Evolutionary conservation across 2,797 vertebrate genomes (phyloP).

Genomic region (Cynopterus sphinx): DNA sequence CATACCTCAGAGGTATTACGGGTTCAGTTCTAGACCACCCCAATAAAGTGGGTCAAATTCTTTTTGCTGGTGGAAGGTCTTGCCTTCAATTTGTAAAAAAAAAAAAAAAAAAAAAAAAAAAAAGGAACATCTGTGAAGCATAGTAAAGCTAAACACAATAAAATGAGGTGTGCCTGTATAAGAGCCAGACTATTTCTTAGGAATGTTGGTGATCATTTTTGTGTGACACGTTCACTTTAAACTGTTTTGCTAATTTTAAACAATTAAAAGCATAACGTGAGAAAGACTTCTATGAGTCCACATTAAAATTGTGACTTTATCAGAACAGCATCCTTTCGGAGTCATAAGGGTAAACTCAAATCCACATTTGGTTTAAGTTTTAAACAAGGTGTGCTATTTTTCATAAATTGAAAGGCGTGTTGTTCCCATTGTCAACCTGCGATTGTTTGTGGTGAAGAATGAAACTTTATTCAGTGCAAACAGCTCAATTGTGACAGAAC

Average conservation of each 20-base stretch:
- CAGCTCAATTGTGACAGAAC: no score
- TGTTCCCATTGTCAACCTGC: not conserved
- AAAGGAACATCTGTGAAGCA: not conserved
- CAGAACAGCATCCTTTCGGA: not conserved
- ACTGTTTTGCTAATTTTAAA: slow-evolving; percentile 3
- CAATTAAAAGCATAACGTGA: not conserved
- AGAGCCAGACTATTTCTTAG: not conserved
- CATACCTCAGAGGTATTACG: not conserved
- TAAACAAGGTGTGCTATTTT: not conserved
- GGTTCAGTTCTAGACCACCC: not conserved
- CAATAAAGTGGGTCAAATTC: not conserved
- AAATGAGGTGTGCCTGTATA: not conserved
- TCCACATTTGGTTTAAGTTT: not conserved
- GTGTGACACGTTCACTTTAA: not conserved
- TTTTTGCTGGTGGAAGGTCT: not conserved
- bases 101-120: not conserved
- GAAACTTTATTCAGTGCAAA: no score
- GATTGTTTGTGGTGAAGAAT: no score
- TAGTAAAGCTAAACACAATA: not conserved
- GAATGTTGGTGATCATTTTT: not conserved
- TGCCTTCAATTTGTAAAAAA: not conserved
- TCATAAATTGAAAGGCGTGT: not conserved
- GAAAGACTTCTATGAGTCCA: not conserved
- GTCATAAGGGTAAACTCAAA: not conserved
- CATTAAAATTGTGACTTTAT: not conserved